A percentile compares a stretch with the other conserved stretches of the same genome.
Evolutionary conservation across 2,113 vertebrate genomes (phyloP).

Genomic region (Gnathochromis pfefferi): DNA sequence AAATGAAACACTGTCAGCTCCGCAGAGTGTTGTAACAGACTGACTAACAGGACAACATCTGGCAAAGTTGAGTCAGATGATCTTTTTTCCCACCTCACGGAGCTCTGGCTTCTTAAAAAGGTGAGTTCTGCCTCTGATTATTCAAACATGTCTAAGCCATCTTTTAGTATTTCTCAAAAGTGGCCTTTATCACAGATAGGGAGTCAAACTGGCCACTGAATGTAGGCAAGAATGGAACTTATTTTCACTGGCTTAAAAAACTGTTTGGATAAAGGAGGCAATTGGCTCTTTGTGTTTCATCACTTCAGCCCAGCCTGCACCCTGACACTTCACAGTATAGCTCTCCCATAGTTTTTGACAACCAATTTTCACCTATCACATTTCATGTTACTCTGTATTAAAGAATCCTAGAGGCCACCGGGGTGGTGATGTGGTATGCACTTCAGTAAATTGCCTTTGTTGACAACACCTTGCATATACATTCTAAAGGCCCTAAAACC

Average conservation of each 20-base stretch:
- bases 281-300: conserved; percentile 5
- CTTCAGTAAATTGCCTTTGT: not conserved
- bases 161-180: not conserved
- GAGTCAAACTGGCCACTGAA: not conserved
- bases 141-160: not conserved
- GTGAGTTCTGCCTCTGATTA: not conserved
- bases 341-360: conserved; percentile 12
- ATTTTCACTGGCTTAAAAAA: not conserved
- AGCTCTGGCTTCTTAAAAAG: not conserved
- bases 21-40: not conserved
- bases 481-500: not conserved
- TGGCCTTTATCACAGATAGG: not conserved
- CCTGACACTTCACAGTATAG: conserved; percentile 11
- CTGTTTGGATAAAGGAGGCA: not conserved
- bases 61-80: not conserved
- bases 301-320: not conserved
- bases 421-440: rapidly evolving
- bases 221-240: not conserved
- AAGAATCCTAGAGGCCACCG: not conserved
- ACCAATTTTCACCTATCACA: conserved; percentile 38
- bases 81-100: not conserved
- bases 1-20: not conserved
- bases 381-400: conserved; percentile 12
- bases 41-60: not conserved
- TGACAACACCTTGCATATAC: not conserved